Evolutionary conservation across 2,113 vertebrate species (phyloP).

Genomic region (Lampris megalopsis): DNA sequence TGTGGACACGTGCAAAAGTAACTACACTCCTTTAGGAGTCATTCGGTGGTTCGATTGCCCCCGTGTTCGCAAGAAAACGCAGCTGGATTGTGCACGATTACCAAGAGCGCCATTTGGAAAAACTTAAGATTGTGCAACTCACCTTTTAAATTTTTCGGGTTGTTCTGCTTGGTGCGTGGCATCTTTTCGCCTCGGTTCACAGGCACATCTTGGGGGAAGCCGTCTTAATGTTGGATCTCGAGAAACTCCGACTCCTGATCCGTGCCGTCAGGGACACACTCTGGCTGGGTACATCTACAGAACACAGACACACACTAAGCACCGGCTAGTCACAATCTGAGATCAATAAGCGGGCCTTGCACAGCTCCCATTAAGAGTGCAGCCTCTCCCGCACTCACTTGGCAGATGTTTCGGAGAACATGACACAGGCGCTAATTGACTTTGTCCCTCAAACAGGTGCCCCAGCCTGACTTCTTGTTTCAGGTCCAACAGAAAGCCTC

Average conservation of each 20-base stretch:
- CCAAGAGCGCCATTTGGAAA: background rate
- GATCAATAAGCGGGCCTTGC: conserved; percentile 35
- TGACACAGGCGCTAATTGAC: conserved; percentile 55
- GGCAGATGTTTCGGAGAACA: conserved; percentile 42
- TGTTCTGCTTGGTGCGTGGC: conserved; percentile 98
- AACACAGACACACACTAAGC: conserved; percentile 24
- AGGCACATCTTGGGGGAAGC: conserved; percentile 69
- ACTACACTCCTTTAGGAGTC: background rate
- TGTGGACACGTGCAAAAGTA: background rate
- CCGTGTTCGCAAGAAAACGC: background rate
- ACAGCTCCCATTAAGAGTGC: background rate
- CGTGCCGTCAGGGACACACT: conserved; percentile 7
- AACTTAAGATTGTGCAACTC: conserved; percentile 46
- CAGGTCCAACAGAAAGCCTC: background rate
- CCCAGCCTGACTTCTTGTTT: conserved; percentile 1
- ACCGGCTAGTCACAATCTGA: conserved; percentile 31
- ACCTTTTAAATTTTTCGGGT: conserved; percentile 98
- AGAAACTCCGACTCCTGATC: conserved; percentile 39
- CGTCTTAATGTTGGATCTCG: conserved; percentile 36
- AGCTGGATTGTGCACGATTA: background rate
- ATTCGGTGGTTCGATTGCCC: background rate
- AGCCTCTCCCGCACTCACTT: conserved; percentile 24
- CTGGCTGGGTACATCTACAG: conserved; percentile 57
- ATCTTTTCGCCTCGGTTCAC: conserved; percentile 86
- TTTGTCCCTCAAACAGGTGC: conserved; percentile 56